Evolutionary conservation across 1,140 invertebrate species (phyloP), one percentile per base, ranked within the genome.

Genomic region (Harlomillsia oculata): DNA sequence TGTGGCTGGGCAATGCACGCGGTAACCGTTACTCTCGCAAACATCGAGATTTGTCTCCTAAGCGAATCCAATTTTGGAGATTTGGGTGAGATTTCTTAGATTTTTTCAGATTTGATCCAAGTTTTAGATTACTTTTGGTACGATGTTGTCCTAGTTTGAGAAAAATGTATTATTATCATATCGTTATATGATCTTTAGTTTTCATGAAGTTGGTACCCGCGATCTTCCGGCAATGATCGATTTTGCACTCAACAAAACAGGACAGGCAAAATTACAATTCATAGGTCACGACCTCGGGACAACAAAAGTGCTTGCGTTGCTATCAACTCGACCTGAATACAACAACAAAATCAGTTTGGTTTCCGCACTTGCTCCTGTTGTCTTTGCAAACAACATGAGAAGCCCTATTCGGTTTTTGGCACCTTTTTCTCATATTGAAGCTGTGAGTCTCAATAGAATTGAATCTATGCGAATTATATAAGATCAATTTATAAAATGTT

Each of bases 251-350:
- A 75, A 77, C 34, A 30, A 66, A 39, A 79, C 77, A 36, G 68
- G 70, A 1, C 69, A 76, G 43, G 62, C 70, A n/a, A 72, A 79
- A 41, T 55, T 88, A 5, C 75, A 76, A 60, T 83, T 26, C 48
- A 36, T 75, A 1, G 81, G 80, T 13, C 82, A 86, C 67, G 82
- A 80, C 0, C 79, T 86, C 71, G 85, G 85, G 21, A 81, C 77
- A 2, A 77, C 78, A 0, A 67, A 67, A 0, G 77, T 81, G 55
- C 79, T 78, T 65, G 80, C 80, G 0, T 71, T 83, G 66, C 69
- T 74, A 34, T 79, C 80, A 2, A 70, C 75, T 32, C 71, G 73
- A 29, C 80, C 82, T 0, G 74, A 81, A 39, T 85, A 83, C 62
- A 80, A 82, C 59, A 63, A 75, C 14, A 82, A 82, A 70, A 77